Base-by-base conservation (phyloP, 2,797 vertebrate species). In the Pyrocephalus nanus region DNA sequence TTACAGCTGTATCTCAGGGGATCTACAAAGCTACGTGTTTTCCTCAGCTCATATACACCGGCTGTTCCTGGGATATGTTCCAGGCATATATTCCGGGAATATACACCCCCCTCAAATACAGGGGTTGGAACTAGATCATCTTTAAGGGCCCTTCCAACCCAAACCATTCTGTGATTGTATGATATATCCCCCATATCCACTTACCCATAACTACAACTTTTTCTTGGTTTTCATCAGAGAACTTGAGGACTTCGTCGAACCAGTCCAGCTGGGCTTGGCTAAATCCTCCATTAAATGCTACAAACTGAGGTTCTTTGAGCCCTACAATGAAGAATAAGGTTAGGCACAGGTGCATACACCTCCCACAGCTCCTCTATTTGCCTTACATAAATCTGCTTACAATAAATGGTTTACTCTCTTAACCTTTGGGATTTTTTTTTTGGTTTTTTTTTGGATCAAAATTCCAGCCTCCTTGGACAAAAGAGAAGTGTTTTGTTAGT, bases 261-360 rank as follows among this genome's bases (percentile, higher is more conserved):
- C 99, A 99, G 87, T 97, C 96, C 89, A 99, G 97, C 95, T 99
- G 99, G 5, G 98, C 97, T 96, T 98, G 95, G 86, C 99, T 98
- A 97, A 99, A 99, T 77, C 98, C 99, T 34, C 99, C 99, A 10
- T 99, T 99, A 96, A 99, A 99, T 83, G 98, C 98, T 6, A 98
- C 98, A 94, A 98, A 99, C 75, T 97, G 97, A 61, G 96, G 96
- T 88, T 98, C 96, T 42, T 96, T 30, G 20, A 98, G 97, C 72
- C 93, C 97, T 94, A 64, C 50, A 66, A 60, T 23, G 40, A 96
- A 97, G 74, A 92, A 93, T 23, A 6, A 58, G 20, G 47, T 96
- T 70, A 97, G n/a, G 50, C 40, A 61, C 7, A 80, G 34, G 4
- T 25, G 3, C 15, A 47, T 11, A 12, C 6, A 51, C 26, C 21